These are phyloP conservation scores for Macheiramphus alcinus DNA, from an alignment of 2,113 vertebrate genomes.

Conservation along the genomic window DNA sequence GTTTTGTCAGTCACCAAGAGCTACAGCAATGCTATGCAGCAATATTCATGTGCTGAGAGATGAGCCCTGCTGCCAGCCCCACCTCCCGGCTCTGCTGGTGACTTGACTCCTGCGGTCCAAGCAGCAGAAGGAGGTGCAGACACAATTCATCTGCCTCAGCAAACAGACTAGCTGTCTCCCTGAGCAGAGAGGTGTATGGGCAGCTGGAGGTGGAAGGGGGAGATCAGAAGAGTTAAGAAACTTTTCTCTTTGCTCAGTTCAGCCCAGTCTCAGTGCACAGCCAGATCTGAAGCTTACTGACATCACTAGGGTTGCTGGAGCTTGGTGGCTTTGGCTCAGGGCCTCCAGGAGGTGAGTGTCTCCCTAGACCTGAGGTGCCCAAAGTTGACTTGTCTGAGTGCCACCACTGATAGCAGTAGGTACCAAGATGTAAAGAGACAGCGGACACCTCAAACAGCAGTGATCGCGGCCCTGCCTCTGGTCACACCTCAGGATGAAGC, in stretches of 20 bases:
- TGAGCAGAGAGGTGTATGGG: not conserved
- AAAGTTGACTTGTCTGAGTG: not conserved
- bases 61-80: not conserved
- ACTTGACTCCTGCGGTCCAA: not conserved
- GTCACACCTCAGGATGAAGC: not conserved
- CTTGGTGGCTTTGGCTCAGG: not conserved
- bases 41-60: not conserved
- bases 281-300: not conserved
- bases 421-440: not conserved
- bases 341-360: not conserved
- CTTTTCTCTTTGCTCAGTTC: not conserved
- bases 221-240: not conserved
- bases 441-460: not conserved
- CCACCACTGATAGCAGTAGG: not conserved
- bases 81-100: not conserved
- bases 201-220: not conserved
- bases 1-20: not conserved
- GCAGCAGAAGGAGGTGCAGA: not conserved
- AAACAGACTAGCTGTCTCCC: not conserved
- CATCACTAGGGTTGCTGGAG: not conserved
- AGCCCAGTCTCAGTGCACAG: not conserved
- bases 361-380: not conserved
- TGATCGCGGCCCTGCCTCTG: not conserved
- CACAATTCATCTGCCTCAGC: not conserved
- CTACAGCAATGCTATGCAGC: not conserved